These are phyloP conservation scores for Dipodomys stephensi DNA, from an alignment of 2,113 vertebrate species.

Conservation along the genomic window DNA sequence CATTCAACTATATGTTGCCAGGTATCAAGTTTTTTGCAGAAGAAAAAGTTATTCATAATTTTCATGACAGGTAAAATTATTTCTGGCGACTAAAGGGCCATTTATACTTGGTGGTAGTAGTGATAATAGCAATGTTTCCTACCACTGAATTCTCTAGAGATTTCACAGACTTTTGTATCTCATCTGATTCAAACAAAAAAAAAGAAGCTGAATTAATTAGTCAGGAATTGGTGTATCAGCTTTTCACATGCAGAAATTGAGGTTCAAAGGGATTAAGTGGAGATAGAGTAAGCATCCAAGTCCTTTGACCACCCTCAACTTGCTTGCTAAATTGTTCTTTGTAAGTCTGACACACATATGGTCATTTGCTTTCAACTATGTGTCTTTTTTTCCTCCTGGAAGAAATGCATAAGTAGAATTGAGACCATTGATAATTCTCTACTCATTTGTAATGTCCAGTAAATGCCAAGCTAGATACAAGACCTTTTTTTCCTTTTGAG, in stretches of 20 bases:
- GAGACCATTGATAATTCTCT: constrained; percentile 26
- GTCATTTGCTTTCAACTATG: constrained; percentile 47
- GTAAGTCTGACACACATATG: background rate
- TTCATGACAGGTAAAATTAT: constrained; percentile 14
- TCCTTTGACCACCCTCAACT: constrained; percentile 20
- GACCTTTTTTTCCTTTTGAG: background rate
- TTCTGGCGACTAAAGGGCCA: background rate
- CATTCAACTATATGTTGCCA: background rate
- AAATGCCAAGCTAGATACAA: background rate
- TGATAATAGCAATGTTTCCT: constrained; percentile 7
- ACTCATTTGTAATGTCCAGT: constrained; percentile 16
- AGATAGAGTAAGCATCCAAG: background rate
- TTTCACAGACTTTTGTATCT: background rate
- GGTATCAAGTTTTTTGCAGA: background rate
- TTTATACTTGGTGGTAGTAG: background rate
- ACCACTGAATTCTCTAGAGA: background rate
- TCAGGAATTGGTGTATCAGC: constrained; percentile 3
- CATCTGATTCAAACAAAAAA: constrained; percentile 46
- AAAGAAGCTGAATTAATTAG: background rate
- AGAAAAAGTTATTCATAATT: background rate
- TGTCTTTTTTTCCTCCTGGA: constrained; percentile 6
- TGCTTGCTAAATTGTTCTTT: constrained; percentile 29
- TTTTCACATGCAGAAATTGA: constrained; percentile 55
- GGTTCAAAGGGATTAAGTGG: constrained; percentile 33
- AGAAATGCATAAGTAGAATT: constrained; percentile 13